phyloP scores from a whole-genome alignment of 2,113 vertebrate species.

The Antechinus flavipes region DNA sequence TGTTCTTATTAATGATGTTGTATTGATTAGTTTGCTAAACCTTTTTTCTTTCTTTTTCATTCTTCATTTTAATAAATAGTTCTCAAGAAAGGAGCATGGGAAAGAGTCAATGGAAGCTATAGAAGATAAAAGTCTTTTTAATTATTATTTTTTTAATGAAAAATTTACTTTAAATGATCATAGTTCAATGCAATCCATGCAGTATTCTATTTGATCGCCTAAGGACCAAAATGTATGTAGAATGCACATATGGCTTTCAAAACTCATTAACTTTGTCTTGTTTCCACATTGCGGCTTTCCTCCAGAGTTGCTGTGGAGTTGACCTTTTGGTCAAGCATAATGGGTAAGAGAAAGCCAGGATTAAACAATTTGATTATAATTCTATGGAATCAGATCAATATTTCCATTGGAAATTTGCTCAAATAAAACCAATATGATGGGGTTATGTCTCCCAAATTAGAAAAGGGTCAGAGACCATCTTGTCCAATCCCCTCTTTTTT shows the following conservation, averaged over 20 bases:
- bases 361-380: background rate
- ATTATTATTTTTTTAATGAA: background rate
- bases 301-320: background rate
- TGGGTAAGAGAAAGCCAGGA: background rate
- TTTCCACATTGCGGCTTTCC: background rate
- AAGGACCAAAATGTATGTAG: background rate
- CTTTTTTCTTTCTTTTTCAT: background rate
- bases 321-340: background rate
- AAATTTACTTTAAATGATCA: background rate
- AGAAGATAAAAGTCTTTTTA: background rate
- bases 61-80: background rate
- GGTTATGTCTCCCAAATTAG: background rate
- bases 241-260: background rate
- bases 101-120: background rate
- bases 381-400: background rate
- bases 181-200: background rate
- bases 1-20: background rate
- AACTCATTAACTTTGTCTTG: background rate
- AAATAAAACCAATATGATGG: background rate
- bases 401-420: background rate
- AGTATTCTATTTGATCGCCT: background rate
- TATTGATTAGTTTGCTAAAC: background rate
- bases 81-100: background rate
- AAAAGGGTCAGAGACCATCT: background rate
- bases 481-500: background rate